Percentiles rank a stretch among this genome's conserved stretches.
phyloP scores from a whole-genome alignment of 2,888 invertebrate genomes.

The Eristalinus sepulchralis region DNA sequence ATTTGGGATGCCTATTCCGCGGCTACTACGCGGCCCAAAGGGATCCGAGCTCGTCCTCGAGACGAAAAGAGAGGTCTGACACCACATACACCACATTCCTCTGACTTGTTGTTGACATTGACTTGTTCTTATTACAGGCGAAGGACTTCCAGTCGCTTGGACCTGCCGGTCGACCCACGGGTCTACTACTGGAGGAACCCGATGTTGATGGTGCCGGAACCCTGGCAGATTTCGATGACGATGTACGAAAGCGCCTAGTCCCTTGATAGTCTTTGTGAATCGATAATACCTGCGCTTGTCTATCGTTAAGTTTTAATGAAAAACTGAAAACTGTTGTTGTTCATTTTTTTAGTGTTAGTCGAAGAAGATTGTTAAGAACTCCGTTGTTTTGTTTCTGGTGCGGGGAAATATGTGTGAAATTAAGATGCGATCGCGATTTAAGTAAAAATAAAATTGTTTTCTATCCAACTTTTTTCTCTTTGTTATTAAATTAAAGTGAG shows the following conservation, averaged over 20 bases:
- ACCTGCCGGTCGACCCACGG: slow-evolving; percentile 32
- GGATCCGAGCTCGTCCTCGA: slow-evolving; percentile 76
- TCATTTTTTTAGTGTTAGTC: background rate
- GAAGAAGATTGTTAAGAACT: background rate
- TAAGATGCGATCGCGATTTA: background rate
- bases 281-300: background rate
- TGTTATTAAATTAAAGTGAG: too few relatives aligned
- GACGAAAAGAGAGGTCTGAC: slow-evolving; percentile 62
- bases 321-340: background rate
- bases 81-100: background rate
- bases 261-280: slow-evolving; percentile 73
- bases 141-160: slow-evolving; percentile 37
- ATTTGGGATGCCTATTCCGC: slow-evolving; percentile 74
- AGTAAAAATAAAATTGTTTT: background rate
- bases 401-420: background rate
- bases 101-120: background rate
- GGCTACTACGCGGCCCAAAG: slow-evolving; percentile 73
- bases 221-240: slow-evolving; percentile 76
- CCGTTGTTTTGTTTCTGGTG: background rate
- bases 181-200: slow-evolving; percentile 71
- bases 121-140: slow-evolving; percentile 26
- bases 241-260: slow-evolving; percentile 77
- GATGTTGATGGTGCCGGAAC: slow-evolving; percentile 73
- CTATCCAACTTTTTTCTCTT: background rate
- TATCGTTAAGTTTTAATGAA: slow-evolving; percentile 5